Evolutionary conservation across 2,797 vertebrate species (phyloP).

Genomic region (Thalassophryne amazonica): DNA sequence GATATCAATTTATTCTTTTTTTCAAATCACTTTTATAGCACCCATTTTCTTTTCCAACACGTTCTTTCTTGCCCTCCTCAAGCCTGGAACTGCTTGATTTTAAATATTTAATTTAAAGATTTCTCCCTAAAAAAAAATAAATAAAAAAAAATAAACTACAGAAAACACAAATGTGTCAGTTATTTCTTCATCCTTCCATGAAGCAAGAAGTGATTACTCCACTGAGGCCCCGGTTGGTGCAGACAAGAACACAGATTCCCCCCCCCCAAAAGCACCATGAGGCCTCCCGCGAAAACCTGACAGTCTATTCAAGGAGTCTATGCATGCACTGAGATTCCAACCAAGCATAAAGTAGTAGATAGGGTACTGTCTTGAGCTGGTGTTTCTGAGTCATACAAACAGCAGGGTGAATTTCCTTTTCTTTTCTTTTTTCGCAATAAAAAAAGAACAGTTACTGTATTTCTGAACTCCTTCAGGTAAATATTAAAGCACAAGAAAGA

Average conservation of each 20-base stretch:
- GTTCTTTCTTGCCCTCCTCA: conserved; percentile 46
- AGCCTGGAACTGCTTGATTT: conserved; percentile 59
- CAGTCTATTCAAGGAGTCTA: conserved; percentile 72
- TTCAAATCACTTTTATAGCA: conserved; percentile 73
- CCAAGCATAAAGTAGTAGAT: conserved; percentile 73
- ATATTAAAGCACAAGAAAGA: conserved; percentile 1
- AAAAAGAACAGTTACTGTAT: conserved; percentile 34
- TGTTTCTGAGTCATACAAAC: conserved; percentile 70
- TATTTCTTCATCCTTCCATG: conserved; percentile 20
- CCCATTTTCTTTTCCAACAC: conserved; percentile 67
- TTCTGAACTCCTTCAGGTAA: conserved; percentile 38
- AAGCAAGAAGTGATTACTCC: conserved; percentile 14
- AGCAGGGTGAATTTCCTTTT: conserved; percentile 53
- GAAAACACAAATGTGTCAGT: conserved; percentile 26
- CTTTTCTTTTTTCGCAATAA: conserved; percentile 6
- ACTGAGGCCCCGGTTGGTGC: conserved; percentile 20
- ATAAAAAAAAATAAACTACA: conserved; percentile 28
- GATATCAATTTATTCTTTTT: conserved; percentile 82
- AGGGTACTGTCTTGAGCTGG: conserved; percentile 76
- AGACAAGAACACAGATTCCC: conserved; percentile 34
- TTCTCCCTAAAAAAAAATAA: conserved; percentile 14
- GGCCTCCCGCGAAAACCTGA: conserved; percentile 26
- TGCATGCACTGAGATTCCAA: conserved; percentile 78
- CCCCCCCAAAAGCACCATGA: conserved; percentile 32
- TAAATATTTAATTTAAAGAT: conserved; percentile 53